phyloP scores from a whole-genome alignment of 1,140 invertebrate species.

The Procambarus virginalis region DNA sequence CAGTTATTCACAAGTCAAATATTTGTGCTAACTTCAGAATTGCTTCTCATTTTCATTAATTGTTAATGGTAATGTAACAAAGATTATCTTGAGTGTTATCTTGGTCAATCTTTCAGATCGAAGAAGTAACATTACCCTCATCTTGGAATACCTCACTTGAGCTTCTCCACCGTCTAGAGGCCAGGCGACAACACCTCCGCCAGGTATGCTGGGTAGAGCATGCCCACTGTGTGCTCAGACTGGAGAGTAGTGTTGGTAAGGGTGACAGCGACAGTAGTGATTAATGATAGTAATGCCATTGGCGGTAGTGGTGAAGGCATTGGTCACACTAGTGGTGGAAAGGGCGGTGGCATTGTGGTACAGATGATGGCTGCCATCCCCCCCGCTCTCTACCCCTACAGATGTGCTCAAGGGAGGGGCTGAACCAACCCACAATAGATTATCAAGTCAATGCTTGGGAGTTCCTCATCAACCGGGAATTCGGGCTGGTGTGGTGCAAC shows the following conservation, averaged over 20 bases:
- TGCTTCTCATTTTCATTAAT: too few species aligned
- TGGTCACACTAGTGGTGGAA: too few species aligned
- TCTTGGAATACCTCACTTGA: background rate
- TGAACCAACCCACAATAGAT: conserved; percentile 27
- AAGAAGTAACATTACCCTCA: background rate
- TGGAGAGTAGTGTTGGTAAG: too few species aligned
- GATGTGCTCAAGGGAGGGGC: conserved; percentile 46
- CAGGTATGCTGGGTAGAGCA: background rate
- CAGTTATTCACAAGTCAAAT: too few species aligned
- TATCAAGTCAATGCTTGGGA: conserved; percentile 85
- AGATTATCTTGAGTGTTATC: too few species aligned
- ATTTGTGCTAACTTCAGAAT: too few species aligned
- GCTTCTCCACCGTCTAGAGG: background rate
- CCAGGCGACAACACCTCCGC: background rate
- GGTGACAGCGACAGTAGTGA: too few species aligned
- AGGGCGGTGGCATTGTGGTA: too few species aligned
- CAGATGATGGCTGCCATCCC: background rate
- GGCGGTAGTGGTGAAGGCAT: too few species aligned
- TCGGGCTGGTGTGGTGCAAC: conserved; percentile 89
- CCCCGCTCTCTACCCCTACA: background rate
- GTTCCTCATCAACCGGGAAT: conserved; percentile 85
- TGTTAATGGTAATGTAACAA: too few species aligned
- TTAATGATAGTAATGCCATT: too few species aligned
- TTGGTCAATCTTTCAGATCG: background rate
- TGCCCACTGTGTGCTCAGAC: too few species aligned